Evolutionary conservation across 2,888 invertebrate genomes (phyloP).

Genomic region (Myopa testacea): DNA sequence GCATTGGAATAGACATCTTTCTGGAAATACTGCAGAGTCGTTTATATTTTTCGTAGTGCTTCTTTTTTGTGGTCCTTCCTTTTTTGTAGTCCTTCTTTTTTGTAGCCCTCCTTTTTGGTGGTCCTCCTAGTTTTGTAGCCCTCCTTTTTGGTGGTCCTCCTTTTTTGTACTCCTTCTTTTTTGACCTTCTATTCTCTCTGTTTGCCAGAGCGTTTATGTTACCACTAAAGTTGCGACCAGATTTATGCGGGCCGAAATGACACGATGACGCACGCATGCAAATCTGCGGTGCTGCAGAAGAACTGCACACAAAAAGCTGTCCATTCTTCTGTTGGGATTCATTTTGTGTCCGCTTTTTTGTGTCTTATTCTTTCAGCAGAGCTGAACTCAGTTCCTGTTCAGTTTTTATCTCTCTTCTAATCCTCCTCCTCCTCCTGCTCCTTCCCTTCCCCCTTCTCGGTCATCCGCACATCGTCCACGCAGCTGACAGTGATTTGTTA

Average conservation of each 20-base stretch:
- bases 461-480: not conserved
- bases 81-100: too few species aligned
- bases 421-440: not conserved
- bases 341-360: not conserved
- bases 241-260: constrained; percentile 35
- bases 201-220: constrained; percentile 4
- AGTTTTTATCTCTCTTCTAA: not conserved
- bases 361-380: not conserved
- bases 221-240: constrained; percentile 18
- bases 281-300: constrained; percentile 12
- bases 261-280: constrained; percentile 37
- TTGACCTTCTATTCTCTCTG: not conserved
- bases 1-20: not conserved
- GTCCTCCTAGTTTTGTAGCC: too few species aligned
- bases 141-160: too few species aligned
- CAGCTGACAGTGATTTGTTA: constrained; percentile 38
- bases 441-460: not conserved
- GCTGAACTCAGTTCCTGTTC: not conserved
- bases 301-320: not conserved
- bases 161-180: not conserved
- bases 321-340: not conserved
- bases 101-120: not conserved
- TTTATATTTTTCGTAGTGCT: too few species aligned
- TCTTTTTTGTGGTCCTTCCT: not conserved
- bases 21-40: too few species aligned